phyloP scores from a whole-genome alignment of 2,797 vertebrate genomes.

The Pelobates cultripes region DNA sequence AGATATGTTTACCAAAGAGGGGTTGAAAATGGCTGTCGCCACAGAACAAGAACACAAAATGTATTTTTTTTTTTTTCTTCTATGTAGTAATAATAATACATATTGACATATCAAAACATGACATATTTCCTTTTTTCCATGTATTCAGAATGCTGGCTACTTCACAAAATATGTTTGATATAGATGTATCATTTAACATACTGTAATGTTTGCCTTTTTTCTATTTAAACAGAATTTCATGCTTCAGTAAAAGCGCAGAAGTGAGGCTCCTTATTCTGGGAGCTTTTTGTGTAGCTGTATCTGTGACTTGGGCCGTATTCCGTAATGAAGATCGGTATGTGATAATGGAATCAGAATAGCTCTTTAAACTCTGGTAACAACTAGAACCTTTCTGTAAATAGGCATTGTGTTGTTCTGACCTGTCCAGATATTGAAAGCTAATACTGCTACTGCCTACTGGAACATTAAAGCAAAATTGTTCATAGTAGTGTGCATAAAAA shows the following conservation, averaged over 20 bases:
- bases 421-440: neutral
- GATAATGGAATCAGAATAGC: slow-evolving; percentile 2
- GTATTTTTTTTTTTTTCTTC: too few species aligned
- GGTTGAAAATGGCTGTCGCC: too few species aligned
- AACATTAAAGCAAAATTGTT: too few species aligned
- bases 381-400: slow-evolving; percentile 19
- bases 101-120: too few species aligned
- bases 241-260: slow-evolving; percentile 73
- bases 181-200: too few species aligned
- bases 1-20: too few species aligned
- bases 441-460: neutral
- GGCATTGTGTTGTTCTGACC: neutral
- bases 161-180: too few species aligned
- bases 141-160: too few species aligned
- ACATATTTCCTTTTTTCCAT: too few species aligned
- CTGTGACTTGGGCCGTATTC: slow-evolving; percentile 89
- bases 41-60: too few species aligned
- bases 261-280: slow-evolving; percentile 84
- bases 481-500: too few species aligned
- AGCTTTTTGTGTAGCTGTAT: slow-evolving; percentile 77
- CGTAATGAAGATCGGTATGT: slow-evolving; percentile 92
- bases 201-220: neutral
- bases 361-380: neutral
- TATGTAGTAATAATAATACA: too few species aligned
- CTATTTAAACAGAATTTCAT: slow-evolving; percentile 70